These are phyloP conservation scores for Aphaenogaster floridana DNA, from an alignment of 1,140 invertebrate genomes.

Conservation along the genomic window DNA sequence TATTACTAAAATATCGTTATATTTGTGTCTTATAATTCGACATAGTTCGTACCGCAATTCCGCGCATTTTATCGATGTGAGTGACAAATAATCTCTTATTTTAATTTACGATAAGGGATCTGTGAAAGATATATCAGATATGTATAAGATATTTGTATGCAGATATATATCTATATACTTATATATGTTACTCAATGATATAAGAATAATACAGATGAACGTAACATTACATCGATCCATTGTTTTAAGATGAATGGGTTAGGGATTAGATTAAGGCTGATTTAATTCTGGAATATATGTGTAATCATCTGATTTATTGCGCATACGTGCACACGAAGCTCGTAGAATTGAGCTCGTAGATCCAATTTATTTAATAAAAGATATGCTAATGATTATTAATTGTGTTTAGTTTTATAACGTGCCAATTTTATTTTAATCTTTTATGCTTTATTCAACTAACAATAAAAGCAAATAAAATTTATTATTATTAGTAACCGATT, in stretches of 20 bases:
- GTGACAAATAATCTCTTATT: background rate
- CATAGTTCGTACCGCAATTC: background rate
- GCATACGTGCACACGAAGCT: background rate
- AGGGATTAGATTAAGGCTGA: background rate
- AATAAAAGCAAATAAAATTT: background rate
- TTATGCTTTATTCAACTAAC: background rate
- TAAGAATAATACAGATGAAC: background rate
- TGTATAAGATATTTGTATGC: background rate
- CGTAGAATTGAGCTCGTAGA: background rate
- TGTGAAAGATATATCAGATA: background rate
- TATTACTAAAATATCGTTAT: too few relatives aligned
- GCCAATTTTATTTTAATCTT: background rate
- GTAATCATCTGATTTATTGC: background rate
- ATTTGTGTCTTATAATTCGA: background rate
- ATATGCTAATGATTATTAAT: background rate
- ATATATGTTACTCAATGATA: background rate
- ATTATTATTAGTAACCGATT: background rate
- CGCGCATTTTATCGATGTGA: too few relatives aligned
- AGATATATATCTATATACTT: background rate
- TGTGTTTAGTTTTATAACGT: background rate
- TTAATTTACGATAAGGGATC: background rate
- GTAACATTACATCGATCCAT: background rate
- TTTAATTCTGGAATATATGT: background rate
- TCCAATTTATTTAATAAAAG: background rate
- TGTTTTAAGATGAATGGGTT: background rate